phyloP scores from a whole-genome alignment of 2,888 invertebrate genomes.

The Ophion ventricosus region DNA sequence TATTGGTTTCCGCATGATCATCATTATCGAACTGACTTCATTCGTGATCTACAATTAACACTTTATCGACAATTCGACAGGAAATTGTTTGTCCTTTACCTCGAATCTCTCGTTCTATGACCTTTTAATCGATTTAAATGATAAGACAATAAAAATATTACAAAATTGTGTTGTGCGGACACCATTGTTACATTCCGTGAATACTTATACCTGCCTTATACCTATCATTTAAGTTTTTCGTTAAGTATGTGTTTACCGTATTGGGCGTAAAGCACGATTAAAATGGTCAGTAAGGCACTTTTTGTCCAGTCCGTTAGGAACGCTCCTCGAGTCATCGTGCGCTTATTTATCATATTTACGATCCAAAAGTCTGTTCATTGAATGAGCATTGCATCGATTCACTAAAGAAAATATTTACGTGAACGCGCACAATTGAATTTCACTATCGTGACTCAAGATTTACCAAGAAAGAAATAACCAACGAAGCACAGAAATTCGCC shows the following conservation, averaged over 20 bases:
- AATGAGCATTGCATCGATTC: background rate
- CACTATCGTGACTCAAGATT: background rate
- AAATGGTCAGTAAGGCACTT: constrained; percentile 35
- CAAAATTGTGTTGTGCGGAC: background rate
- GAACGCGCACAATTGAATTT: background rate
- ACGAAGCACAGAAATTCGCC: background rate
- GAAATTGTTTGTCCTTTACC: background rate
- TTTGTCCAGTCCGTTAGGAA: constrained; percentile 30
- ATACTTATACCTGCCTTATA: background rate
- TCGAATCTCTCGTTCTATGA: background rate
- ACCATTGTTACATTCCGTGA: constrained; percentile 25
- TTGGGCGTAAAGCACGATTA: constrained; percentile 32
- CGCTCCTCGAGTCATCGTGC: constrained; percentile 11
- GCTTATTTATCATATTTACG: constrained; percentile 15
- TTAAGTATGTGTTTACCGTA: constrained; percentile 49
- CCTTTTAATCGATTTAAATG: background rate
- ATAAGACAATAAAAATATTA: background rate
- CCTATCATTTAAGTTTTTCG: background rate
- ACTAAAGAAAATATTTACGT: background rate
- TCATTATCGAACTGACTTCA: background rate
- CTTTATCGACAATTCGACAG: background rate
- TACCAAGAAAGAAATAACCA: background rate
- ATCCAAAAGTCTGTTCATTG: background rate
- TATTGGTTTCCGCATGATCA: background rate
- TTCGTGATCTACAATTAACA: background rate